Evolutionary conservation across 1,140 invertebrate genomes (phyloP), one percentile per base, ranked within the genome.

Genomic region (Oscheius sp.): DNA sequence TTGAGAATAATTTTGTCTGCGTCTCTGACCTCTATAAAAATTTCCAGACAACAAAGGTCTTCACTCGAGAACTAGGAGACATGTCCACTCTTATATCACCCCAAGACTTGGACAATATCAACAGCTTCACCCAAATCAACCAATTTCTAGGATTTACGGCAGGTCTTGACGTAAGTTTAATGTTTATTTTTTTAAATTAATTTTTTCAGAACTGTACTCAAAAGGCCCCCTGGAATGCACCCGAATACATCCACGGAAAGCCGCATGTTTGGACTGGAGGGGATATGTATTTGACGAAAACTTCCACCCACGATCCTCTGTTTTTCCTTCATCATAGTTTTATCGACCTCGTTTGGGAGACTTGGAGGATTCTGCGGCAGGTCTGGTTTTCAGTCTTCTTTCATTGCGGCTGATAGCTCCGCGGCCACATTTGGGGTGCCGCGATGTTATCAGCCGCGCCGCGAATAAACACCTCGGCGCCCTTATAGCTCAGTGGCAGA

Each of bases 261-360:
- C 52, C 69, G 18, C 75, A 77, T 42, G 65, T 76, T 31, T 77
- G 35, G 23, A 72, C 76, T 15, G 75, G 75, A 52, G 66, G 75
- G 26, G 64, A 77, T 35, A 77, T 77, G 75, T 77, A 63, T 28
- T 59, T 76, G 13, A 62, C 73, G 7, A 36, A 38, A 0, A 76
- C 66, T 13, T 49, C 58, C 32, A 58, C 65, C 32, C 71, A 77
- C 55, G 75, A 77, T 65, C 75, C 75, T 2, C 31, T 73, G 1
- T 77, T 77, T 59, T 77, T 76, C 63, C 61, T 65, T 35, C 75
- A 77, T 72, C 75, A 77, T n/a, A 32, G 45, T 0, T 77, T 77
- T 46, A 42, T 77, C 32, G 75, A 77, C 36, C 55, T 75, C 15
- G 61, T 77, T 20, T 77, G 72, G 73, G 75, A 77, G 61, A 28